Base-by-base conservation (phyloP, 1,140 invertebrate genomes). In the Polypedilum pembai region DNA sequence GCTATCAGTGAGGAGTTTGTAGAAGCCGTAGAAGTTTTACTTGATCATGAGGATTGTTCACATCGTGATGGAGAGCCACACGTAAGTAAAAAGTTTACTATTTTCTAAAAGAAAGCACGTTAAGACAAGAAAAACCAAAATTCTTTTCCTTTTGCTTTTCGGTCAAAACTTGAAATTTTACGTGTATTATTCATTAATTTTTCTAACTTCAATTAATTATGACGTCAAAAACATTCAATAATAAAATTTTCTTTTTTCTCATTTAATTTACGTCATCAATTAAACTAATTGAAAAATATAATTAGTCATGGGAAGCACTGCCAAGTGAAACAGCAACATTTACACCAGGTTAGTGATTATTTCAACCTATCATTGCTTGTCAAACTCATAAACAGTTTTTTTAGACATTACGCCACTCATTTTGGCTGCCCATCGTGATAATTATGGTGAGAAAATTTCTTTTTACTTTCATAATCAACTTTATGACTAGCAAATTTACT, bases 1-100 rank as follows among this genome's bases (percentile, higher is more conserved):
- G 96, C 96, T 75, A 98, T 99, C 78, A 95, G 93, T 74, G 96
- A 98, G 82, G 95, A 99, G 83, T 98, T 98, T 83, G 96, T 99
- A 0, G 96, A 98, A 83, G 96, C 97, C 1, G 96, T 98, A 1
- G 96, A 98, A 83, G 90, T 98, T 72, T 85, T 99, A 45, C 86
- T 98, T 18, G 94, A 96, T 77, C 94, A 98, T 82, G 94, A 98
- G 82, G 92, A 97, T 79, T 77, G 80, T 8, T 88, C 86, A 18
- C 86, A 91, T 74, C 88, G 92, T 77, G 89, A 88, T 75, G 87
- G 88, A n/a, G 93, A 91, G 65, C 91, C 89, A 66, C 91, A 93
- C 81, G 92, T 94, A 85, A 88, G 90, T 86, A 33, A 0, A 15
- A 24, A 40, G 3, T 7, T 74, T 40, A 4, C 20, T 4, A 74